A percentile compares a stretch with the other conserved stretches of the same genome.
Conservation (phyloP, 2,888 invertebrate species). For the Augiades crinisus region DNA sequence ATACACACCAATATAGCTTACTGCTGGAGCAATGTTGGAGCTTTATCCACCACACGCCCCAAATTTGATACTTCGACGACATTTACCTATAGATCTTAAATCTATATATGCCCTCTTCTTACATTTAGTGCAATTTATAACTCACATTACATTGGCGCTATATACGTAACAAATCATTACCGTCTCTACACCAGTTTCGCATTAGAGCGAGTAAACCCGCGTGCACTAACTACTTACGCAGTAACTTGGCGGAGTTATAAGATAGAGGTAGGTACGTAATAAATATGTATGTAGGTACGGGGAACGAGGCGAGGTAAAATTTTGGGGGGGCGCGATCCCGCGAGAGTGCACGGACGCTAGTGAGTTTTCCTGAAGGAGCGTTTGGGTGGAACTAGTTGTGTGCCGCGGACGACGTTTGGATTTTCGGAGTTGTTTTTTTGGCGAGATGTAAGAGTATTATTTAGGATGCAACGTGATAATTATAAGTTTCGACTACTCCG, state of each 20-base stretch:
- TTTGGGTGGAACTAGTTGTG: not conserved
- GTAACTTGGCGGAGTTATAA: constrained; percentile 26
- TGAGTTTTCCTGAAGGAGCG: constrained; percentile 32
- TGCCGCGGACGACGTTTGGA: no score
- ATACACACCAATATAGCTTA: no score
- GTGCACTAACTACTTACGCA: constrained; percentile 24
- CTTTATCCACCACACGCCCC: no score
- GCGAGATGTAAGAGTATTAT: no score
- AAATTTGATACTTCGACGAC: no score
- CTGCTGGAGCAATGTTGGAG: no score
- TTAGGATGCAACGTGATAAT: no score
- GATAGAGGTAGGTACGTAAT: constrained; percentile 39
- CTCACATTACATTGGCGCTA: not conserved
- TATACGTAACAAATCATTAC: not conserved
- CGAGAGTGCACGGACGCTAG: constrained; percentile 31
- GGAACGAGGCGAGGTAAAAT: constrained; percentile 65
- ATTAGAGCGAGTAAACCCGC: constrained; percentile 14
- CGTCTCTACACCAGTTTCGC: constrained; percentile 1
- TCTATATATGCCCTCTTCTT: no score
- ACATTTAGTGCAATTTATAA: no score
- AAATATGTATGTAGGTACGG: constrained; percentile 53
- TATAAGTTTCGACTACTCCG: no score
- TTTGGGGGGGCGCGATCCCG: constrained; percentile 51
- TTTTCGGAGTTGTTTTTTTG: no score
- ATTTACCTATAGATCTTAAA: no score